A percentile compares a stretch with the other conserved stretches of the same genome.
Evolutionary conservation across 2,797 vertebrate species (phyloP).

Genomic region (Phaenicophaeus curvirostris): DNA sequence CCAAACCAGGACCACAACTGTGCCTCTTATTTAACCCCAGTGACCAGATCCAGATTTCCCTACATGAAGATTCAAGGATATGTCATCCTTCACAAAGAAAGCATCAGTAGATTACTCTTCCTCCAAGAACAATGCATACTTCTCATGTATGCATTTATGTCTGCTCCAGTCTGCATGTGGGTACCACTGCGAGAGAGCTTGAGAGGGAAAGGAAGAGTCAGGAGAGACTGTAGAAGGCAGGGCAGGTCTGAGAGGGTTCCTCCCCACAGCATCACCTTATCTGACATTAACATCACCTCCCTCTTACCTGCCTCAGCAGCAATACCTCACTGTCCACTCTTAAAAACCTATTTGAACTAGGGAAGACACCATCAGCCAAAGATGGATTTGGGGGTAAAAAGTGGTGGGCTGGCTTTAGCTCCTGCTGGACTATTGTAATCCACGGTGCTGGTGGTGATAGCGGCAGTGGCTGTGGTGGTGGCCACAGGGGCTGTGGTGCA

Average conservation of each 20-base stretch:
- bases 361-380: not conserved
- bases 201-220: not conserved
- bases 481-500: not conserved
- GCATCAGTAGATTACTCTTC: not conserved
- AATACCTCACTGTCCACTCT: not conserved
- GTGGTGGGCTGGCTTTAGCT: not conserved
- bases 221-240: not conserved
- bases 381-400: not conserved
- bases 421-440: not conserved
- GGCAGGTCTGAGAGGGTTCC: not conserved
- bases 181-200: not conserved
- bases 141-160: not conserved
- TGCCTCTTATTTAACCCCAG: not conserved
- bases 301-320: not conserved
- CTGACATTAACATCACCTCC: not conserved
- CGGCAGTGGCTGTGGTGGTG: not conserved
- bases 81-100: not conserved
- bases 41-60: not conserved
- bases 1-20: not conserved
- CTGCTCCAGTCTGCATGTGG: not conserved
- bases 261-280: not conserved
- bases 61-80: not conserved
- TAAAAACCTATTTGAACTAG: not conserved
- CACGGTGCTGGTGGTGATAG: not conserved
- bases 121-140: not conserved